phyloP scores from a whole-genome alignment of 2,888 invertebrate genomes.

The Polyploca ridens region DNA sequence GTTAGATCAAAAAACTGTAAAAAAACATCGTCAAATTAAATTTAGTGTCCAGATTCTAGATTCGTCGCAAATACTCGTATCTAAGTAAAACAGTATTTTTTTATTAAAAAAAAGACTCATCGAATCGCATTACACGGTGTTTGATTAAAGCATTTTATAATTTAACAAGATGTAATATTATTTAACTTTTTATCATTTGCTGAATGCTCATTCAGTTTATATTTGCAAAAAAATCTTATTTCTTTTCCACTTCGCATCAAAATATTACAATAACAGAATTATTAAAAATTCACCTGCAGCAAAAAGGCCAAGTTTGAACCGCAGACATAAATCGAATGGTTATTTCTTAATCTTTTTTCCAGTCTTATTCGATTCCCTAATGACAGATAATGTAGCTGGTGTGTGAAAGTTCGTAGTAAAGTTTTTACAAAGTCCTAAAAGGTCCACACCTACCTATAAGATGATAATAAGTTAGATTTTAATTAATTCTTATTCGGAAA shows the following conservation, averaged over 20 bases:
- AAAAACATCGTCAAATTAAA: no score
- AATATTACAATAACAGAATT: constrained; percentile 24
- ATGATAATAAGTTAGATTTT: no score
- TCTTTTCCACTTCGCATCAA: constrained; percentile 5
- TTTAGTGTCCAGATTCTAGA: no score
- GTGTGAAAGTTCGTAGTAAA: not conserved
- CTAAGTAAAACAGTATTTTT: no score
- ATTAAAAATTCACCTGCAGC: constrained; percentile 49
- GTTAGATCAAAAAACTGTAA: no score
- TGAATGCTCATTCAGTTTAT: constrained; percentile 1
- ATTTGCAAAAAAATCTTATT: not conserved
- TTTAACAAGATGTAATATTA: constrained; percentile 1
- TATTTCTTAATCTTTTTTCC: constrained; percentile 37
- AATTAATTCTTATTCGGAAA: no score
- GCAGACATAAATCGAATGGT: constrained; percentile 56
- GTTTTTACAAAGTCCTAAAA: no score
- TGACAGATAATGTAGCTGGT: constrained; percentile 41
- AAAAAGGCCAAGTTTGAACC: constrained; percentile 53
- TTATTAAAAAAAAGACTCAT: not conserved
- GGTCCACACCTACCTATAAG: no score
- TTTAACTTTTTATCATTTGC: not conserved
- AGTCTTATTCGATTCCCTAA: constrained; percentile 58
- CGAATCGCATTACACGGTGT: not conserved
- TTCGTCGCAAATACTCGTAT: no score
- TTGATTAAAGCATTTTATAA: not conserved